Base-by-base conservation (phyloP, 2,113 vertebrate genomes). In the Pseudorasbora parva region DNA sequence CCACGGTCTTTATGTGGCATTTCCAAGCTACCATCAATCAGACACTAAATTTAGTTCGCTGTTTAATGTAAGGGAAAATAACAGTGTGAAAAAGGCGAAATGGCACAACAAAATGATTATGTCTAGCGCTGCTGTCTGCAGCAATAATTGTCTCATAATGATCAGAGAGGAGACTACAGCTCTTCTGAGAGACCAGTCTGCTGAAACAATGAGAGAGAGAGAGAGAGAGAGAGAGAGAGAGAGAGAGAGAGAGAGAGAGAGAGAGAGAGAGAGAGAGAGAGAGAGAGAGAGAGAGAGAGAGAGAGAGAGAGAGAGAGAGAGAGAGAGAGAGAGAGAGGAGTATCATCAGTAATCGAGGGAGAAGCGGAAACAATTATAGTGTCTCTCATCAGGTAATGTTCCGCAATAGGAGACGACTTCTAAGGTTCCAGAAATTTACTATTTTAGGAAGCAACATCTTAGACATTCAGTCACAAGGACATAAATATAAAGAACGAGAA, bases 101-200 rank as follows among this genome's bases (percentile, higher is more conserved):
- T 30, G 60, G 79, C 62, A 80, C 15, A 79, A 71, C 74, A 74
- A 27, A 72, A 78, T 82, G 43, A 86, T 80, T 82, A 82, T 68
- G 56, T 75, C 85, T 72, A 69, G 30, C n/a, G 33, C 45, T 78
- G n/a, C 83, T 79, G 78, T 75, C 54, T 54, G 43, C 23, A 59
- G 23, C 19, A 62, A 79, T 85, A 82, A 88, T 75, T 83, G 85
- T 82, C 80, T 81, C 69, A 86, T 86, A 85, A 81, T 72, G 60
- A 80, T 85, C 62, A 74, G 59, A 82, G 45, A 72, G 57, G 45
- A 73, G 45, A 73, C 72, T 64, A 71, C 47, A 77, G n/a, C 17
- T 73, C 23, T 68, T 41, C 17, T 47, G 45, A 37, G 37, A 2
- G 37, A 37, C 37, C 37, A 37, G 37, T 37, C 37, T 37, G 37